Conservation (phyloP, 2,888 invertebrate genomes). For the Pyrgus malvae region DNA sequence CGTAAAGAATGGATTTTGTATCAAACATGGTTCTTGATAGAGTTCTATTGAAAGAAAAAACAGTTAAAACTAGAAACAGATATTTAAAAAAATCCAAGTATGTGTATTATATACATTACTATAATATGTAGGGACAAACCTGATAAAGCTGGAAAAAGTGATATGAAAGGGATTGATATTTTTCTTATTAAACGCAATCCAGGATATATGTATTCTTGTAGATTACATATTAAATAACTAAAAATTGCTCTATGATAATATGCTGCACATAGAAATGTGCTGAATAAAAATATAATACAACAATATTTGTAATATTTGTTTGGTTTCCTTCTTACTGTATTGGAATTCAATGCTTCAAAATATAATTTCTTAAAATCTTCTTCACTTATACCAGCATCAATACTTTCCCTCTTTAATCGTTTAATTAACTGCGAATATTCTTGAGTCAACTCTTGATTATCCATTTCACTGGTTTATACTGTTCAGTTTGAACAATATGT, state of each 20-base stretch:
- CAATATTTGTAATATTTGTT: slow-evolving; percentile 28
- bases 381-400: slow-evolving; percentile 82
- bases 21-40: slow-evolving; percentile 92
- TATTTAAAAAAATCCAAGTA: too few species aligned
- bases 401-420: slow-evolving; percentile 81
- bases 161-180: slow-evolving; percentile 88
- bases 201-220: slow-evolving; percentile 92
- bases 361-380: slow-evolving; percentile 83
- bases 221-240: slow-evolving; percentile 85
- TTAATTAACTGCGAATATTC: slow-evolving; percentile 80
- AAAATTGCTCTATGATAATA: slow-evolving; percentile 84
- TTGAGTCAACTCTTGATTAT: slow-evolving; percentile 44
- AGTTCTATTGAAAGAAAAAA: slow-evolving; percentile 81
- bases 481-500: too few species aligned
- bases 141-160: slow-evolving; percentile 86
- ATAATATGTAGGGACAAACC: slow-evolving; percentile 79
- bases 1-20: slow-evolving; percentile 92
- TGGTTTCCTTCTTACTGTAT: slow-evolving; percentile 31
- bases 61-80: background rate
- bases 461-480: slow-evolving; percentile 37
- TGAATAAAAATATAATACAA: slow-evolving; percentile 11
- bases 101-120: too few species aligned
- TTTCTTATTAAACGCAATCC: slow-evolving; percentile 87
- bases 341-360: slow-evolving; percentile 60
- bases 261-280: slow-evolving; percentile 30